A percentile compares a stretch with the other conserved stretches of the same genome.
Evolutionary conservation across 2,888 invertebrate species (phyloP).

Genomic region (Apodemia zela): DNA sequence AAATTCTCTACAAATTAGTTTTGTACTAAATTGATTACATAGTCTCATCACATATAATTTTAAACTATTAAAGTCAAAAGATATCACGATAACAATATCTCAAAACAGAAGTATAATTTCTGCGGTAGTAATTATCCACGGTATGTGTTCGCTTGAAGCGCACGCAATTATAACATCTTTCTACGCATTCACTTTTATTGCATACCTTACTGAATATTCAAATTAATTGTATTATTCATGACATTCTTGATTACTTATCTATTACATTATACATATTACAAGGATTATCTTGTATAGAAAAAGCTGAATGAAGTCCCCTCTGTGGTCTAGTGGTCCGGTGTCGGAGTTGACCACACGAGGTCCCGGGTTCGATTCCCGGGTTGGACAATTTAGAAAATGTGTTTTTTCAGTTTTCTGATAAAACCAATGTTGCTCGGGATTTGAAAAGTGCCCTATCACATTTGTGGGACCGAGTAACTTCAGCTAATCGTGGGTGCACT

Average conservation of each 20-base stretch:
- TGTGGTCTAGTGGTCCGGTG: too few relatives aligned
- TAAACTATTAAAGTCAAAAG: neutral
- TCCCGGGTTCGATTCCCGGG: too few relatives aligned
- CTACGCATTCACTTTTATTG: slow-evolving; percentile 38
- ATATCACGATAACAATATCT: slow-evolving; percentile 1
- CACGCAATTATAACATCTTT: slow-evolving; percentile 28
- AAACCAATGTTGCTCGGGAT: too few relatives aligned
- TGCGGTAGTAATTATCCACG: slow-evolving; percentile 22
- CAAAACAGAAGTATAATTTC: slow-evolving; percentile 15
- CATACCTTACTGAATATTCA: slow-evolving; percentile 35
- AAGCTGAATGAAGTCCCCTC: too few relatives aligned
- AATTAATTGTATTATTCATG: slow-evolving; percentile 17
- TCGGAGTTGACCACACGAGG: too few relatives aligned
- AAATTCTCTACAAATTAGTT: too few relatives aligned
- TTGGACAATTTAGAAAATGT: too few relatives aligned
- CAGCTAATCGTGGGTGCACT: too few relatives aligned
- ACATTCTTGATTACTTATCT: slow-evolving; percentile 8
- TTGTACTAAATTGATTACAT: too few relatives aligned
- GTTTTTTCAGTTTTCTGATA: too few relatives aligned
- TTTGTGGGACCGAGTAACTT: too few relatives aligned
- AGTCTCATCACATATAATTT: neutral
- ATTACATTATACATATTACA: slow-evolving; percentile 1
- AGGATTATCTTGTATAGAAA: neutral
- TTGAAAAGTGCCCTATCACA: too few relatives aligned
- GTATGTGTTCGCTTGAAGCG: slow-evolving; percentile 27